Evolutionary conservation across 2,797 vertebrate genomes (phyloP).

Genomic region (Chanos chanos): DNA sequence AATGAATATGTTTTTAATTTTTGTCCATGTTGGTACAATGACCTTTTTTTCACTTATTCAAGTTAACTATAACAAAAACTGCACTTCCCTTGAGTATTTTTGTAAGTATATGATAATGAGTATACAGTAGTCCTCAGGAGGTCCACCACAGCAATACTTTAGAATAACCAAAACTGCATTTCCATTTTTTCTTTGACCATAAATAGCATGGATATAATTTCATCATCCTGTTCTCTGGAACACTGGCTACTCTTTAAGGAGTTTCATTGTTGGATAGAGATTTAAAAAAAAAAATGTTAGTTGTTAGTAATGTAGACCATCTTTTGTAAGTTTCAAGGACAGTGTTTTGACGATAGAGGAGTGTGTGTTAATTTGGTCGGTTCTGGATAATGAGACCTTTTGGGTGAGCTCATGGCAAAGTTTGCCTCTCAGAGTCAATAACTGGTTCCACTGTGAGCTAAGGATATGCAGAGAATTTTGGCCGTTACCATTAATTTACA

Average conservation of each 20-base stretch:
- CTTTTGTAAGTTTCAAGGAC: slow-evolving; percentile 33
- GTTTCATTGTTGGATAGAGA: too few relatives aligned
- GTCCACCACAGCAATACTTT: neutral
- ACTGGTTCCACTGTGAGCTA: neutral
- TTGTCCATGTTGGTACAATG: neutral
- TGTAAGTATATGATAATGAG: slow-evolving; percentile 13
- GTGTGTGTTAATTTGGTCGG: slow-evolving; percentile 4
- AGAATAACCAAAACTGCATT: neutral
- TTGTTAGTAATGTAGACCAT: too few relatives aligned
- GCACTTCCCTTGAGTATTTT: too few relatives aligned
- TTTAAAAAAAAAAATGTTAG: too few relatives aligned
- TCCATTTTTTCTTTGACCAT: too few relatives aligned
- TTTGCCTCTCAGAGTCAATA: slow-evolving; percentile 19
- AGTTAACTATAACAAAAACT: too few relatives aligned
- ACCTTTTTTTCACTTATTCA: too few relatives aligned
- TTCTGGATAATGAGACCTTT: slow-evolving; percentile 32
- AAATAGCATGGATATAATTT: too few relatives aligned
- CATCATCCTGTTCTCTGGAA: neutral
- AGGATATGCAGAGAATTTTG: slow-evolving; percentile 8
- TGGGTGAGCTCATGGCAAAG: slow-evolving; percentile 25
- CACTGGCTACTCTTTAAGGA: neutral
- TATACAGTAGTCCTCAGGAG: slow-evolving; percentile 36
- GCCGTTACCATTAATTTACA: too few relatives aligned
- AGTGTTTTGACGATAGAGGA: slow-evolving; percentile 6
- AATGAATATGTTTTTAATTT: neutral